Evolutionary conservation across 2,888 invertebrate genomes (phyloP), one percentile per base, ranked within the genome.

Genomic region (Rhagonycha lutea): DNA sequence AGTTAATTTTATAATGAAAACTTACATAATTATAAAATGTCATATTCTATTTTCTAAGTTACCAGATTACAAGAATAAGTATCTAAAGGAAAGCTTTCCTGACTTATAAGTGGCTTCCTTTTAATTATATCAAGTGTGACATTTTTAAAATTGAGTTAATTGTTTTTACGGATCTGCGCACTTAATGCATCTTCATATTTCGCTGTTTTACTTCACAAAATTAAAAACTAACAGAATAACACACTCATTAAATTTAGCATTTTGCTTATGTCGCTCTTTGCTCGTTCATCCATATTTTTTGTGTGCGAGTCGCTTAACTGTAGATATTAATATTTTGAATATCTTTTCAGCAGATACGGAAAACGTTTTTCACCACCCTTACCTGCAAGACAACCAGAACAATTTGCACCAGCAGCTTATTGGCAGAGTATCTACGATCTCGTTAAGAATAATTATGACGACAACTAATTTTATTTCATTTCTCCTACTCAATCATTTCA

Each of bases 301-400:
- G 14, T 60, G 60, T 26, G 26, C 26, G 23, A 70, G 14, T 24
- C 24, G 18, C 67, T 4, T 9, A n/a, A 9, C 29, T 24, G 28
- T n/a, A 24, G 68, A 61, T 11, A 29, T 18, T 69, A 29, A 63
- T 73, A 68, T 70, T 69, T 24, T 65, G 12, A 12, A 10, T n/a
- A 23, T 12, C 70, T 62, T 77, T 69, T 80, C 71, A 74, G 63
- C 78, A 80, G 81, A 68, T 81, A 79, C 68, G 81, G 81, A 28
- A 81, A 81, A 69, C 76, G 81, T 28, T 77, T 75, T 61, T 77
- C 71, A 11, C 61, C 73, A 14, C 26, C 75, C 14, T 26, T 63
- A 8, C 14, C 71, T 4, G 72, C 68, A 62, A 74, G 73, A 69
- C 69, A 75, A n/a, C 77, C 72, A 26, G 65, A 71, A 9, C 73